These are phyloP conservation scores for Theretra japonica DNA, from an alignment of 2,888 invertebrate genomes.

Conservation along the genomic window DNA sequence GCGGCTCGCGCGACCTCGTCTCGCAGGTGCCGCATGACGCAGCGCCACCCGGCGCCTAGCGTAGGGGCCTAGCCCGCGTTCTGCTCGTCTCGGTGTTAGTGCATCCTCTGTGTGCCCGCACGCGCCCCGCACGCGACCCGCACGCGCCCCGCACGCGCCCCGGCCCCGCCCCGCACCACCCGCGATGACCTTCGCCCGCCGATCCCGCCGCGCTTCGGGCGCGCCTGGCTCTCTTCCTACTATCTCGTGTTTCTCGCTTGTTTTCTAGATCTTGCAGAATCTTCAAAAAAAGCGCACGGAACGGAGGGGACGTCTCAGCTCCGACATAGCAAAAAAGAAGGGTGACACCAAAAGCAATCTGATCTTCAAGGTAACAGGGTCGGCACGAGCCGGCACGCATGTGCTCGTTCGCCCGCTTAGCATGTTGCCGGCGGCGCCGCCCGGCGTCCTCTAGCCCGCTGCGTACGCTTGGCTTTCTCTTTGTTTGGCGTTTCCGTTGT, in stretches of 20 bases:
- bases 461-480: conserved; percentile 82
- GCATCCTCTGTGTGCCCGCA: conserved; percentile 74
- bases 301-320: conserved; percentile 98
- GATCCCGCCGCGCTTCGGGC: conserved; percentile 72
- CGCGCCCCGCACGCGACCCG: conserved; percentile 66
- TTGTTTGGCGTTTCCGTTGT: conserved; percentile 77
- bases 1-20: conserved; percentile 78
- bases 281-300: conserved; percentile 99
- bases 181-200: conserved; percentile 67
- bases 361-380: conserved; percentile 98
- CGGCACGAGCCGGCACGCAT: conserved; percentile 84
- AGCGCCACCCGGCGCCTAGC: conserved; percentile 60
- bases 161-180: conserved; percentile 57
- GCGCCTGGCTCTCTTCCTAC: conserved; percentile 87
- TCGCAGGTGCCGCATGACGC: conserved; percentile 78
- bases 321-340: conserved; percentile 96
- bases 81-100: conserved; percentile 78
- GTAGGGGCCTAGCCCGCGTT: conserved; percentile 79
- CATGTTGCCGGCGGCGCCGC: conserved; percentile 79
- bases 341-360: conserved; percentile 98
- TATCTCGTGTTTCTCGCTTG: conserved; percentile 94
- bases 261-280: conserved; percentile 99
- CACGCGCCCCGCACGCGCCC: conserved; percentile 57
- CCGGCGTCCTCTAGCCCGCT: conserved; percentile 80
- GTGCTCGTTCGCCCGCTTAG: conserved; percentile 85